A percentile compares a stretch with the other conserved stretches of the same genome.
Evolutionary conservation across 2,113 vertebrate genomes (phyloP).

Genomic region (Chaenogobius annularis): DNA sequence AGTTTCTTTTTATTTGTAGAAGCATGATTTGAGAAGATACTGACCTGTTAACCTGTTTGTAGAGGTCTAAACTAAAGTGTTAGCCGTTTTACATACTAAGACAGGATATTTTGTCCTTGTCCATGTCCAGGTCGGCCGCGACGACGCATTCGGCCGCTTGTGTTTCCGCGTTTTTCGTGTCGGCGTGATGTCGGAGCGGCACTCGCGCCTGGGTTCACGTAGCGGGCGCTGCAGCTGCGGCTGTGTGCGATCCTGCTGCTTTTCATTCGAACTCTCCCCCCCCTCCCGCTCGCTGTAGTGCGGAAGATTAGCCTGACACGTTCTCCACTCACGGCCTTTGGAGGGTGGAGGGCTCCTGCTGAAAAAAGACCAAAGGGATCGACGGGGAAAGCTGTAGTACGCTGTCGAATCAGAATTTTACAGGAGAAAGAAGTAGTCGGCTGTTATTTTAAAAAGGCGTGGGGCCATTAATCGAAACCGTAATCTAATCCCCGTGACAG

Average conservation of each 20-base stretch:
- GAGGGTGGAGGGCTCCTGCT: constrained; percentile 61
- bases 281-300: constrained; percentile 13
- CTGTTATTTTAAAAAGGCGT: neutral
- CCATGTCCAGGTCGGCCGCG: neutral
- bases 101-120: too few species aligned
- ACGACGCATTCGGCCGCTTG: neutral
- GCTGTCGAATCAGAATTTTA: constrained; percentile 32
- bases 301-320: constrained; percentile 72
- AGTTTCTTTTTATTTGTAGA: too few species aligned
- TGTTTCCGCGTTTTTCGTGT: neutral
- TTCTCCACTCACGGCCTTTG: constrained; percentile 60
- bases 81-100: too few species aligned
- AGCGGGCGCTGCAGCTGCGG: constrained; percentile 40
- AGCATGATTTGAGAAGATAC: too few species aligned
- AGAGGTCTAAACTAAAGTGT: too few species aligned
- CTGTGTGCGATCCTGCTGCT: neutral
- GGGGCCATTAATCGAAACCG: neutral
- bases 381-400: neutral
- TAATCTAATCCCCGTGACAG: neutral
- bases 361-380: constrained; percentile 60
- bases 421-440: neutral
- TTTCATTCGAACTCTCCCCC: neutral
- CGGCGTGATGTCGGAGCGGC: neutral
- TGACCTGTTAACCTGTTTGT: too few species aligned
- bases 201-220: constrained; percentile 45